These are phyloP conservation scores for Peromyscus aztecus DNA, from an alignment of 2,797 vertebrate genomes.

Conservation along the genomic window DNA sequence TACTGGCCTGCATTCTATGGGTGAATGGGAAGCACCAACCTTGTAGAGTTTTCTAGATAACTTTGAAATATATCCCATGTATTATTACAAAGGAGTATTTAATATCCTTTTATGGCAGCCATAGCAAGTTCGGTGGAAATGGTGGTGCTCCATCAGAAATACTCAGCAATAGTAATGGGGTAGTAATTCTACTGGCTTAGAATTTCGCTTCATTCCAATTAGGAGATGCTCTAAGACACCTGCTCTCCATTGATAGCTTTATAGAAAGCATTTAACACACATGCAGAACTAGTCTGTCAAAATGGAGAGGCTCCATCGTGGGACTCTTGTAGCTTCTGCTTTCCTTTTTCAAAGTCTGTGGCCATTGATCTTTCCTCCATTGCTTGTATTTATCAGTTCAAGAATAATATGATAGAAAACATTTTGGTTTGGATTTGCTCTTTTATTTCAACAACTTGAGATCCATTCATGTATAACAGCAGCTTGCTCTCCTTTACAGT, in stretches of 20 bases:
- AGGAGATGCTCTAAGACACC: neutral
- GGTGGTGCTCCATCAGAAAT: slow-evolving; percentile 35
- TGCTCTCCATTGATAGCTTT: neutral
- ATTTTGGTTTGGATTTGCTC: slow-evolving; percentile 7
- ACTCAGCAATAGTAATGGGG: neutral
- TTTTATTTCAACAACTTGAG: neutral
- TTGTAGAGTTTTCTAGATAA: slow-evolving; percentile 42
- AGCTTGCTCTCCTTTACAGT: slow-evolving; percentile 11
- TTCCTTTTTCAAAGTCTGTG: neutral
- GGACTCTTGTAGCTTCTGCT: no score
- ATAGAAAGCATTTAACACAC: neutral
- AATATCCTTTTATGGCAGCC: slow-evolving; percentile 52
- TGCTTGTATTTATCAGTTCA: neutral
- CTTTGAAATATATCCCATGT: slow-evolving; percentile 51
- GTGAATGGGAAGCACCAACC: neutral
- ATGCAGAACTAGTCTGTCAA: neutral
- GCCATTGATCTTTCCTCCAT: neutral
- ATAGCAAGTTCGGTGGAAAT: slow-evolving; percentile 35
- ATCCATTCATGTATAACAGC: neutral
- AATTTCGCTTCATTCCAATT: slow-evolving; percentile 21
- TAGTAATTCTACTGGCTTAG: neutral
- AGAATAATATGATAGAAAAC: neutral
- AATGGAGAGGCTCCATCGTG: neutral
- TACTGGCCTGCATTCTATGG: neutral
- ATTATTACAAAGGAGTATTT: slow-evolving; percentile 31